Evolutionary conservation across 2,888 invertebrate species (phyloP), one percentile per base, ranked within the genome.

Genomic region (Lordiphosa fenestrarum): DNA sequence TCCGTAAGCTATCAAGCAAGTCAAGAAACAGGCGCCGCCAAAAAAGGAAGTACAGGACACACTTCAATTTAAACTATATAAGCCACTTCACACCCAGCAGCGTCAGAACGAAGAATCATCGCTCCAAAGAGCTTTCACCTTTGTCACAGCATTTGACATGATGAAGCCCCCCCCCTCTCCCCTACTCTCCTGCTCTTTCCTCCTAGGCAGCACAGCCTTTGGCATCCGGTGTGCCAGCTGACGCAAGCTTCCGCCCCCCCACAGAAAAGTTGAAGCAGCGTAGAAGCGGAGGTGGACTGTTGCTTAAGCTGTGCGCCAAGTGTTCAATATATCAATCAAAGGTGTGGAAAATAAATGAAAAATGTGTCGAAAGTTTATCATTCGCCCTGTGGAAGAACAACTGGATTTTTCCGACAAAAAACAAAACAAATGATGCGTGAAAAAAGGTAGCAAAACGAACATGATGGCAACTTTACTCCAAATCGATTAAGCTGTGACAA

Each of bases 281-380:
- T 33, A n/a, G 25, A 38, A 40, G 33, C 9, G 9, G 42, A 62
- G 21, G 61, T 33, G 66, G 66, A 82, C 69, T 66, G 57, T 77
- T 81, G 78, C 75, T 81, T 67, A 66, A 64, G 71, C 67, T 65
- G 53, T 48, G 78, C 68, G 72, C 72, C 77, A 80, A 80, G 72
- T 81, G 74, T 81, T 85, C 83, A 81, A 85, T 84, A 83, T 83
- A 85, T 84, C 85, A 84, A 84, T 86, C 86, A 84, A 86, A 84
- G 85, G 84, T 84, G 84, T 81, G 85, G 81, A 78, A 86, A 85
- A 83, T 84, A 84, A 86, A 86, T 86, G 86, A 83, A 86, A 84
- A 84, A 84, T 78, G 85, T 86, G 84, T 84, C 85, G 81, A 86
- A 84, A 86, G 86, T 81, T 84, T 86, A 78, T 85, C 86, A 84